Evolutionary conservation across 2,888 invertebrate genomes (phyloP), one percentile per base, ranked within the genome.

Genomic region (Congeria kusceri): DNA sequence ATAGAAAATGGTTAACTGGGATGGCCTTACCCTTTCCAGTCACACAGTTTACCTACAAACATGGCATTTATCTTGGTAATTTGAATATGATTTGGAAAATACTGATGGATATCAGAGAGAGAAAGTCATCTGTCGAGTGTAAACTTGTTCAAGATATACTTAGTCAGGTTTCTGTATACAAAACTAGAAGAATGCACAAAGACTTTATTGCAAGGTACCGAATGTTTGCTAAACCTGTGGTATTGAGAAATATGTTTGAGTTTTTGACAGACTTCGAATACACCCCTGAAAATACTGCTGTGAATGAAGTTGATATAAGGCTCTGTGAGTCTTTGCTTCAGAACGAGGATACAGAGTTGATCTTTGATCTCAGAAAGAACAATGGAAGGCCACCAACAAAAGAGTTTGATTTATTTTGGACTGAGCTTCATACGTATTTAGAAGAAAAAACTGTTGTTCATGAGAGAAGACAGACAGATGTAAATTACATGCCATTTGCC

Each of bases 11-110:
- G 68, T 59, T 68, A 28, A 27, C 7, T 18, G 2, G 58, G 1
- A 25, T 59, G 46, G 27, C 23, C 25, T 32, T 68, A 46, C 23
- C 3, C 25, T 59, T 23, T 13, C 58, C 44, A 25, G 61, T 61
- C 28, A 59, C 58, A 18, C 2, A 18, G 5, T 59, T 44, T 47
- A 58, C 58, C 18, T 68, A 57, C 23, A 68, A 47, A 28, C 58
- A 59, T 46, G 68, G 59, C 3, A 68, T 58, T 47, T 59, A 68
- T 27, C n/a, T 68, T 4, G 68, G 68, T 44, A 68, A 68, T 44
- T 3, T 68, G 25, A 68, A 68, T 46, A 46, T 59, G 28, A 23
- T 68, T 4, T 68, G 59, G 59, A 68, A 61, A 59, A 59, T 46
- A 59, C 68, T 59, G 23, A 2, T 28, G 61, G 59, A 59, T 25